Evolutionary conservation across 2,888 invertebrate genomes (phyloP).

Genomic region (Actias luna): DNA sequence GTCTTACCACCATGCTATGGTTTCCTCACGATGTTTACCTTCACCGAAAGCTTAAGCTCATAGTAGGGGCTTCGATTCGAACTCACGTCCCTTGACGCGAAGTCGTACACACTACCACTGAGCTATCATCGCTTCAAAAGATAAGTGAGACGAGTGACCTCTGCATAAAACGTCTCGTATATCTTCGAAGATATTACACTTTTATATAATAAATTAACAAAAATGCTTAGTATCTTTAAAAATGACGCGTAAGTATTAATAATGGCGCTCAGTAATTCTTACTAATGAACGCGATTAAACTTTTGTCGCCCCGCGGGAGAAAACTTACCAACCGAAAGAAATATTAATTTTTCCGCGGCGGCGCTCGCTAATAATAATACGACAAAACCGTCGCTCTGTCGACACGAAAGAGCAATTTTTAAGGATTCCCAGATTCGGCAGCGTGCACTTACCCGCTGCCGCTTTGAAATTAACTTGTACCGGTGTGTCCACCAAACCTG

Average conservation of each 20-base stretch:
- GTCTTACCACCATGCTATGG: too few species aligned
- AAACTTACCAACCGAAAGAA: conserved; percentile 13
- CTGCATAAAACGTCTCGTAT: neutral
- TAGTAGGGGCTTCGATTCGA: too few species aligned
- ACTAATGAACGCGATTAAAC: conserved; percentile 18
- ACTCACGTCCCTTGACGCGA: too few species aligned
- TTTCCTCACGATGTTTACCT: too few species aligned
- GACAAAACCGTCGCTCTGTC: conserved; percentile 42
- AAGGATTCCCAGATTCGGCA: conserved; percentile 49
- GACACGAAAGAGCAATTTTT: conserved; percentile 61
- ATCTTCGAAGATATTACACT: neutral
- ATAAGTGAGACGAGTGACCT: too few species aligned
- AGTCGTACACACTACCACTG: too few species aligned
- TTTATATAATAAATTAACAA: neutral
- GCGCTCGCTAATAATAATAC: conserved; percentile 32
- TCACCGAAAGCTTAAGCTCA: too few species aligned
- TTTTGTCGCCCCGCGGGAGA: conserved; percentile 13
- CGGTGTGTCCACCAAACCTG: conserved; percentile 16
- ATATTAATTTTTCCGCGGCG: conserved; percentile 16
- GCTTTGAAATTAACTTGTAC: conserved; percentile 47
- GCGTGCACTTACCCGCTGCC: conserved; percentile 49
- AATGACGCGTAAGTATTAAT: conserved; percentile 5
- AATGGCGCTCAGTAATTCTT: conserved; percentile 15
- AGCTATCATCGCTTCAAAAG: too few species aligned
- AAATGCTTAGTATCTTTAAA: neutral